These are phyloP conservation scores for Zaprionus taronus DNA, from an alignment of 1,140 invertebrate genomes.

Conservation along the genomic window DNA sequence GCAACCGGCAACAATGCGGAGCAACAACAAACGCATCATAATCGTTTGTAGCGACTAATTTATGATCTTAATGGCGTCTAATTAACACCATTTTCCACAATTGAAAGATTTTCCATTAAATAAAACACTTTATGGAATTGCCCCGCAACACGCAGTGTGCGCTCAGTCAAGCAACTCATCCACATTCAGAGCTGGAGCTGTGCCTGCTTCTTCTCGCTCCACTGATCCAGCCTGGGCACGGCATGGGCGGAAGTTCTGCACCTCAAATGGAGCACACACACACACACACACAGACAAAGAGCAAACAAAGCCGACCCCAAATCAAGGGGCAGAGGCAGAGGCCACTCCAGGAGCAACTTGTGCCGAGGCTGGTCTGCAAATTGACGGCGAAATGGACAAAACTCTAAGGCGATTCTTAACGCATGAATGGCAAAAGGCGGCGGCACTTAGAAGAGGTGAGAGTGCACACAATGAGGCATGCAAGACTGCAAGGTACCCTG, in stretches of 20 bases:
- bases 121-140: constrained; percentile 83
- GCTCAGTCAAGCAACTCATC: constrained; percentile 17
- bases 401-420: constrained; percentile 68
- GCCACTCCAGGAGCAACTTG: constrained; percentile 16
- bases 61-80: constrained; percentile 82
- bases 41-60: constrained; percentile 82
- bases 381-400: constrained; percentile 74
- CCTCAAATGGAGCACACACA: constrained; percentile 73
- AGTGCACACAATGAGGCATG: not conserved
- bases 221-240: constrained; percentile 48
- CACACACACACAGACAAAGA: constrained; percentile 42
- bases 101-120: constrained; percentile 83
- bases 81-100: constrained; percentile 83
- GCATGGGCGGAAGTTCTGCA: constrained; percentile 52
- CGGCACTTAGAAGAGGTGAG: constrained; percentile 33
- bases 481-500: not conserved
- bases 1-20: constrained; percentile 1
- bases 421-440: constrained; percentile 66
- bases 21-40: constrained; percentile 67
- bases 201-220: constrained; percentile 18
- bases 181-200: constrained; percentile 11
- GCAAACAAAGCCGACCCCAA: constrained; percentile 78
- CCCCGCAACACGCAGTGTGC: constrained; percentile 69
- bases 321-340: constrained; percentile 43
- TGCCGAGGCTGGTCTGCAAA: constrained; percentile 53